Conservation (phyloP, 2,888 invertebrate genomes). For the Theodoxus fluviatilis region DNA sequence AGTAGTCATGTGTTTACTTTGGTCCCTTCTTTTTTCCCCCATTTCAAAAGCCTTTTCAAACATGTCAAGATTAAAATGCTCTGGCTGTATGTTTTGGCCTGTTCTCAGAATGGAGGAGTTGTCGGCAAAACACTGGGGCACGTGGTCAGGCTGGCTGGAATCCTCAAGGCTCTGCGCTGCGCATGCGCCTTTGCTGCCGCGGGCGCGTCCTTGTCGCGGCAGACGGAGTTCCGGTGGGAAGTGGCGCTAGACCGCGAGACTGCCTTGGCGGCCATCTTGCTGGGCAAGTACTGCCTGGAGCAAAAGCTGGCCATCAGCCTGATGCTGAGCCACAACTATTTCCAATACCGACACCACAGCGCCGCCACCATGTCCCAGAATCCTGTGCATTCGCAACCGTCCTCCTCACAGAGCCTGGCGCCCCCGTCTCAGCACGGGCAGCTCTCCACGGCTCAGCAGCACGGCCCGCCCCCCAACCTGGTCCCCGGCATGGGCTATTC, state of each 20-base stretch:
- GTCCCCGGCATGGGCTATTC: slow-evolving; percentile 12
- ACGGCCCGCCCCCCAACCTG: slow-evolving; percentile 22
- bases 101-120: slow-evolving; percentile 31
- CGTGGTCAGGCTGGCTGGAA: slow-evolving; percentile 36
- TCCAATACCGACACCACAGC: slow-evolving; percentile 25
- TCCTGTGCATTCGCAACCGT: slow-evolving; percentile 15
- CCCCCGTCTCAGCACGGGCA: slow-evolving; percentile 18
- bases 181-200: slow-evolving; percentile 28
- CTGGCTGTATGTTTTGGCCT: no score
- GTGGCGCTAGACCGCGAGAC: slow-evolving; percentile 31
- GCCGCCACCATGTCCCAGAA: slow-evolving; percentile 26
- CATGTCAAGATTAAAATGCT: no score
- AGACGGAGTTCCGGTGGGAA: slow-evolving; percentile 20
- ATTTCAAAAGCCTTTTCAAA: no score
- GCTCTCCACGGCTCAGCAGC: slow-evolving; percentile 10
- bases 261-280: slow-evolving; percentile 29
- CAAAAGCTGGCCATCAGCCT: slow-evolving; percentile 39
- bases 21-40: no score
- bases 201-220: not conserved
- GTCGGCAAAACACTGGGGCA: slow-evolving; percentile 39
- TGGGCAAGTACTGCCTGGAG: slow-evolving; percentile 39
- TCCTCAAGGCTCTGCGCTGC: slow-evolving; percentile 34
- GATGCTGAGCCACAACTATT: slow-evolving; percentile 34
- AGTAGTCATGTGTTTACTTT: no score
- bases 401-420: not conserved